Evolutionary conservation across 2,797 vertebrate species (phyloP).

Genomic region (Peromyscus nudipes): DNA sequence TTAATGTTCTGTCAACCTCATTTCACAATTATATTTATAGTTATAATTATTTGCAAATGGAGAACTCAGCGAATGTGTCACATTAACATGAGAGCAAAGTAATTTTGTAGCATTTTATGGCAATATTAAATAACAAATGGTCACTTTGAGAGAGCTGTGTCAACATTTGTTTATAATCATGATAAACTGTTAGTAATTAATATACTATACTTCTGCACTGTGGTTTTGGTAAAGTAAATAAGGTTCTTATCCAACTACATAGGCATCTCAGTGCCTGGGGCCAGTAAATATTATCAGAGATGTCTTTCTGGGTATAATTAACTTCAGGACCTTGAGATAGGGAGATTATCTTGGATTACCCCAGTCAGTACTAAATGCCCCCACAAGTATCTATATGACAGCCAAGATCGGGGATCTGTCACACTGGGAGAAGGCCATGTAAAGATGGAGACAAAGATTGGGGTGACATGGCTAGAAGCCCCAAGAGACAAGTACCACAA

Average conservation of each 20-base stretch:
- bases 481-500: not conserved
- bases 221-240: not conserved
- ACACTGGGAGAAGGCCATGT: not conserved
- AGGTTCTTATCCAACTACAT: not conserved
- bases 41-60: slow-evolving; percentile 50
- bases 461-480: not conserved
- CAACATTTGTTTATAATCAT: slow-evolving; percentile 17
- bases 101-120: slow-evolving; percentile 60
- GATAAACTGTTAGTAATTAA: slow-evolving; percentile 26
- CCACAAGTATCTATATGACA: not conserved
- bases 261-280: not conserved
- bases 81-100: slow-evolving; percentile 53
- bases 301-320: slow-evolving; percentile 25
- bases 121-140: slow-evolving; percentile 36
- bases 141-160: slow-evolving; percentile 40
- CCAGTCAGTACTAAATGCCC: not conserved
- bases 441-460: not conserved
- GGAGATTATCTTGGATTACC: slow-evolving; percentile 17
- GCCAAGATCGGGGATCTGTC: not conserved
- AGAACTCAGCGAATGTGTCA: slow-evolving; percentile 49
- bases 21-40: slow-evolving; percentile 59
- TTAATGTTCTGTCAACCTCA: not conserved
- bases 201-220: not conserved
- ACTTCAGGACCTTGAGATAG: not conserved
- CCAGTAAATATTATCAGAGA: not conserved